Percentiles rank a stretch among this genome's conserved stretches.
These are phyloP conservation scores for Margaritifera margaritifera DNA, from an alignment of 2,888 invertebrate genomes.

Conservation along the genomic window DNA sequence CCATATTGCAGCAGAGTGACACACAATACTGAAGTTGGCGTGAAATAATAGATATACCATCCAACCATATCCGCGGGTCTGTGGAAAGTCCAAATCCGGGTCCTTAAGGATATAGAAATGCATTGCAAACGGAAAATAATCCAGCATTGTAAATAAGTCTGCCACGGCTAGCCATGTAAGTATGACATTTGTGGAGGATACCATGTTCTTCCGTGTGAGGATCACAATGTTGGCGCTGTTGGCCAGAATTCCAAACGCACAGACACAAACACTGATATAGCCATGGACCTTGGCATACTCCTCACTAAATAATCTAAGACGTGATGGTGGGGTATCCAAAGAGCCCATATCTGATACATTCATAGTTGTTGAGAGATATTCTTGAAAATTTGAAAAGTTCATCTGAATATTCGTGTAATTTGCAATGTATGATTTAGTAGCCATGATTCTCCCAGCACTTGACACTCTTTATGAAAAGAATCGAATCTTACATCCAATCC, in stretches of 20 bases:
- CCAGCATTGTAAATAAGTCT: constrained; percentile 90
- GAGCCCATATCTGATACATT: no score
- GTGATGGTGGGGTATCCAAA: no score
- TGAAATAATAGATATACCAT: constrained; percentile 79
- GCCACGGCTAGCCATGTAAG: constrained; percentile 87
- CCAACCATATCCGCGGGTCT: constrained; percentile 69
- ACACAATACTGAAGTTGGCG: constrained; percentile 89
- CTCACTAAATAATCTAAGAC: constrained; percentile 32
- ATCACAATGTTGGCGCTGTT: constrained; percentile 93
- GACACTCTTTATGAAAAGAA: no score
- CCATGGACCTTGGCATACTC: constrained; percentile 80
- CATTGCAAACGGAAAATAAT: constrained; percentile 91
- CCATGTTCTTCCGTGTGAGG: constrained; percentile 90
- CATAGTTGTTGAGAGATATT: no score
- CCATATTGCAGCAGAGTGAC: constrained; percentile 94
- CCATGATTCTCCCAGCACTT: no score
- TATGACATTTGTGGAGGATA: constrained; percentile 92
- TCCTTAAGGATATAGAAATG: constrained; percentile 76
- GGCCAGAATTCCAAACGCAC: constrained; percentile 91
- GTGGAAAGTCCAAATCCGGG: constrained; percentile 44
- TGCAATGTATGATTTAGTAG: no score
- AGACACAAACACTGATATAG: constrained; percentile 88
- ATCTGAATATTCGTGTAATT: no score
- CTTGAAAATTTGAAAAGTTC: no score
- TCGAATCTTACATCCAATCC: no score